Conservation (phyloP, 2,797 vertebrate species). For the Luscinia luscinia region DNA sequence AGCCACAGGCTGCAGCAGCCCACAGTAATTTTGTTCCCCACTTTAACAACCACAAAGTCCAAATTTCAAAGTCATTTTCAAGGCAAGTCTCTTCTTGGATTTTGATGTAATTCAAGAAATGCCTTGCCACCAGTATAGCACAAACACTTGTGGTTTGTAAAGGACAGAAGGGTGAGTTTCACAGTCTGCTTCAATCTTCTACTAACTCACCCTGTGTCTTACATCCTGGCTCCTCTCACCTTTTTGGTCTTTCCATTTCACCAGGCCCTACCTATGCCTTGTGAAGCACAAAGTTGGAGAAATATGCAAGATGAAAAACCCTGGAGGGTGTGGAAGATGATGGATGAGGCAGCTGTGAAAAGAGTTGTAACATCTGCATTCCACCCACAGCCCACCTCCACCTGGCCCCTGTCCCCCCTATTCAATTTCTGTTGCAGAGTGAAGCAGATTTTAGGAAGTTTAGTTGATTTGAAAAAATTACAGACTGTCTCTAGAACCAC, state of each 20-base stretch:
- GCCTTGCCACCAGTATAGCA: not conserved
- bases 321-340: not conserved
- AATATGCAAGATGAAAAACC: not conserved
- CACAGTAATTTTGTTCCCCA: not conserved
- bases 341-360: not conserved
- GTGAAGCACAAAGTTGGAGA: not conserved
- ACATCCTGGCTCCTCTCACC: not conserved
- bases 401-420: rapidly evolving
- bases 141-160: not conserved
- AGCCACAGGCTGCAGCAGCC: not conserved
- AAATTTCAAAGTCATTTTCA: not conserved
- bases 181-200: not conserved
- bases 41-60: not conserved
- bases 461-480: not conserved
- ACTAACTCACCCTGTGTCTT: not conserved
- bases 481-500: not conserved
- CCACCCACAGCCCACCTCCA: not conserved
- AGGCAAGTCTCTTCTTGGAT: not conserved
- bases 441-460: not conserved
- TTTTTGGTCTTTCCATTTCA: not conserved
- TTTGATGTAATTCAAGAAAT: not conserved
- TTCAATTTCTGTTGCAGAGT: not conserved
- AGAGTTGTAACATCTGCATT: not conserved
- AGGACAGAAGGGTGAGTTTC: not conserved
- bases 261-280: not conserved